Conservation (phyloP, 2,888 invertebrate species). For the Ophraella communa region DNA sequence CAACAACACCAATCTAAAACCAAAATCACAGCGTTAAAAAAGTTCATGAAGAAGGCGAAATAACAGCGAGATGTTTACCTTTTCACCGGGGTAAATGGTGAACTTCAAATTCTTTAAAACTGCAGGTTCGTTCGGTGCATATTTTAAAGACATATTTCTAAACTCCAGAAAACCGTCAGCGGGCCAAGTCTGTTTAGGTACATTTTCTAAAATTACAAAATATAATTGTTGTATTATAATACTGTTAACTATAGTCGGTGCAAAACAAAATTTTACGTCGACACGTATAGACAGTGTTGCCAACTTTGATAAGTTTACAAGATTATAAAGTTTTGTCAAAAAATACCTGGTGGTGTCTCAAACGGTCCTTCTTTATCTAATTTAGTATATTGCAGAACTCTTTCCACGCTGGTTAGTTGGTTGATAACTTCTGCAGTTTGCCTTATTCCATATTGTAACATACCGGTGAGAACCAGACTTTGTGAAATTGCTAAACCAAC, state of each 20-base stretch:
- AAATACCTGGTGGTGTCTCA: slow-evolving; percentile 59
- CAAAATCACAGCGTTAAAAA: neutral
- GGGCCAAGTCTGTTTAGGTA: slow-evolving; percentile 68
- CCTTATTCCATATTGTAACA: slow-evolving; percentile 82
- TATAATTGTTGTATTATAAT: no score
- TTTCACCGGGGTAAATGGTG: slow-evolving; percentile 68
- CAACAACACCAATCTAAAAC: slow-evolving; percentile 79
- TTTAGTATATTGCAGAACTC: slow-evolving; percentile 74
- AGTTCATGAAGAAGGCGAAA: neutral
- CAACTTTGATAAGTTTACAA: no score
- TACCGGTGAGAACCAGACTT: slow-evolving; percentile 60
- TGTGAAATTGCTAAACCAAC: slow-evolving; percentile 49
- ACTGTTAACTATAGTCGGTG: no score
- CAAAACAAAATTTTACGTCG: slow-evolving; percentile 15
- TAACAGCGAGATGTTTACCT: slow-evolving; percentile 58
- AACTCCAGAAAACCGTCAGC: slow-evolving; percentile 66
- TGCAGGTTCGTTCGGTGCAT: slow-evolving; percentile 67
- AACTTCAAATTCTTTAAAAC: slow-evolving; percentile 73
- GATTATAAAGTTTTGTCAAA: no score
- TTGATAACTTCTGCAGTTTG: slow-evolving; percentile 79
- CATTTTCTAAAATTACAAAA: slow-evolving; percentile 14
- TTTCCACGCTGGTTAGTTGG: slow-evolving; percentile 81
- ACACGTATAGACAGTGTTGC: no score
- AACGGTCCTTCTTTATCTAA: slow-evolving; percentile 73
- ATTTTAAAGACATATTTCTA: slow-evolving; percentile 68